phyloP scores from a whole-genome alignment of 2,113 vertebrate species.

The Heterotis niloticus region DNA sequence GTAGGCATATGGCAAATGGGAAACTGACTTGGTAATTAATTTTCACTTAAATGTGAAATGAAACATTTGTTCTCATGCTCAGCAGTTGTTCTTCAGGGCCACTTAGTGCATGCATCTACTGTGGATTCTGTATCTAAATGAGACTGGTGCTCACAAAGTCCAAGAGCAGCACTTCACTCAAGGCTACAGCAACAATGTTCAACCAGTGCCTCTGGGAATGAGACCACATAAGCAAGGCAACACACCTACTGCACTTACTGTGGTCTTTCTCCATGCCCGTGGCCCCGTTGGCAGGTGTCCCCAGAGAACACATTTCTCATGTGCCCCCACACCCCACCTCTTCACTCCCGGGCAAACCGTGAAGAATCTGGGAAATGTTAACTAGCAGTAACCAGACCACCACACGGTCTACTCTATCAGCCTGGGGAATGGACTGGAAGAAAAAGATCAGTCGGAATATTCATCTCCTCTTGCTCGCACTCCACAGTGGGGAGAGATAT shows the following conservation, averaged over 20 bases:
- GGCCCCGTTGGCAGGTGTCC: background rate
- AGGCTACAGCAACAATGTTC: too few species aligned
- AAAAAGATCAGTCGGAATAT: conserved; percentile 26
- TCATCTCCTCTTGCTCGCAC: conserved; percentile 14
- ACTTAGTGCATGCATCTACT: too few species aligned
- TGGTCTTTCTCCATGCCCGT: background rate
- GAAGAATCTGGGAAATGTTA: conserved; percentile 6
- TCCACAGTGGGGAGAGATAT: conserved; percentile 11
- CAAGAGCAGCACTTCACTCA: too few species aligned
- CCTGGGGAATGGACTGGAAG: background rate
- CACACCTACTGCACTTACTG: background rate
- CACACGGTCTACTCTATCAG: too few species aligned
- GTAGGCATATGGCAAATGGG: background rate
- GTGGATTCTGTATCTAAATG: too few species aligned
- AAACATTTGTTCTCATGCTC: too few species aligned
- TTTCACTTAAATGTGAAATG: conserved; percentile 11
- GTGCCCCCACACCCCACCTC: background rate
- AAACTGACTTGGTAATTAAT: conserved; percentile 11
- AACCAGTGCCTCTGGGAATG: too few species aligned
- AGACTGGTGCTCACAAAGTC: too few species aligned
- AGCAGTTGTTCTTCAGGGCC: too few species aligned
- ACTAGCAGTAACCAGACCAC: conserved; percentile 3
- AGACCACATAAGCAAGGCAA: too few species aligned
- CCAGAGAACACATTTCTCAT: background rate
- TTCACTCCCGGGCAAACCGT: background rate